These are phyloP conservation scores for Holothuria leucospilota DNA, from an alignment of 53 echinoderm and acorn worm genomes.

Conservation along the genomic window DNA sequence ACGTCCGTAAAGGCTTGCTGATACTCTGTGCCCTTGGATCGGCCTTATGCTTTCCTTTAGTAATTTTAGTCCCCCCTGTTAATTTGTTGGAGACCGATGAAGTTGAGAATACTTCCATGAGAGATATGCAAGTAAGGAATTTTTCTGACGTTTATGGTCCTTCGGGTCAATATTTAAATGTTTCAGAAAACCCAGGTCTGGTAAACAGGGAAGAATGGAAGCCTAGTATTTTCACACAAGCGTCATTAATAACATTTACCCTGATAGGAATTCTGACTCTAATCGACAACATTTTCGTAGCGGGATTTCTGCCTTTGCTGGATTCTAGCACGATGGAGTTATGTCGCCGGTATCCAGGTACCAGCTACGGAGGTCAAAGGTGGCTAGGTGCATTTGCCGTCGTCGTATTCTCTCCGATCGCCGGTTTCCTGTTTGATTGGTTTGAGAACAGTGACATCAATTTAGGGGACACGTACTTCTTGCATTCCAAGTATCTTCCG, in stretches of 20 bases:
- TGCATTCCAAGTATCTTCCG: constrained; percentile 26
- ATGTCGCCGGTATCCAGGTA: not conserved
- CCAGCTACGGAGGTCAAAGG: constrained; percentile 26
- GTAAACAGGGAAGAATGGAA: too few relatives aligned
- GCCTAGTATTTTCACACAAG: too few relatives aligned
- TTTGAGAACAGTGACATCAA: not conserved
- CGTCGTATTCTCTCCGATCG: not conserved
- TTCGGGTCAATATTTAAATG: too few relatives aligned
- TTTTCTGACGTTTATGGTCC: too few relatives aligned
- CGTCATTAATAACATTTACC: constrained; percentile 19
- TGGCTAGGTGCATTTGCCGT: constrained; percentile 31
- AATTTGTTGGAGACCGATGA: not conserved
- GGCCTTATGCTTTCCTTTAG: constrained; percentile 44
- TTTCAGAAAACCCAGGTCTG: too few relatives aligned
- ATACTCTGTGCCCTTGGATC: constrained; percentile 51
- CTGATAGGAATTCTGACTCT: not conserved
- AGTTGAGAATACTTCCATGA: too few relatives aligned
- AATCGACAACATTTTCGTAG: constrained; percentile 8
- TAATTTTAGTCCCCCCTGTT: constrained; percentile 58
- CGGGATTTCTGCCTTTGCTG: constrained; percentile 16
- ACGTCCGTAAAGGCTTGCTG: constrained; percentile 60
- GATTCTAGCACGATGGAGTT: constrained; percentile 27
- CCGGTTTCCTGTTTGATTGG: constrained; percentile 11
- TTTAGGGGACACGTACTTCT: constrained; percentile 10
- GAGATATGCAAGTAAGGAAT: too few relatives aligned